phyloP scores from a whole-genome alignment of 2,113 vertebrate species.

The Lonchura striata region DNA sequence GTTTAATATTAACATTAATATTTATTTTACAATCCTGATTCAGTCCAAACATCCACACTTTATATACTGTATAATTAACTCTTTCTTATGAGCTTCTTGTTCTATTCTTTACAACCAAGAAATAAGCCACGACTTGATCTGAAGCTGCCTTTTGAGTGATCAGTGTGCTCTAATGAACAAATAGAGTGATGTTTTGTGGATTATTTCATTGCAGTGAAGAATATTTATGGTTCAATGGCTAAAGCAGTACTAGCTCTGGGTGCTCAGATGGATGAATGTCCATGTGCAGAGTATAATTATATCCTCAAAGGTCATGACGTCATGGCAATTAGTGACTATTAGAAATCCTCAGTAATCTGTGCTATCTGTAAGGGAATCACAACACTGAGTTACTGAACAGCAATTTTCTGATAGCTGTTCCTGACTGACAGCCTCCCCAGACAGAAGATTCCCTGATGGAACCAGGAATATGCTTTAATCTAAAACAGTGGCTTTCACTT shows the following conservation, averaged over 20 bases:
- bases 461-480: background rate
- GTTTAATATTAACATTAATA: background rate
- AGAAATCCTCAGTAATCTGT: background rate
- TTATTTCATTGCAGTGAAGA: background rate
- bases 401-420: background rate
- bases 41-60: background rate
- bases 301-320: background rate
- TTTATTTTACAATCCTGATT: background rate
- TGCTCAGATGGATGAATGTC: background rate
- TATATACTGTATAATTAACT: background rate
- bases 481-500: background rate
- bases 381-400: background rate
- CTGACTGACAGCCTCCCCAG: background rate
- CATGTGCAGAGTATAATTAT: background rate
- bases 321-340: background rate
- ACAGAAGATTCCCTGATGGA: fast-evolving
- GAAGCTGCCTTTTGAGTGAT: background rate
- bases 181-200: background rate
- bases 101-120: background rate
- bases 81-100: background rate
- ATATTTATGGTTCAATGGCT: background rate
- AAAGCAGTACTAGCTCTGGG: background rate
- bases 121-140: background rate
- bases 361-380: background rate
- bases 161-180: background rate